Percentiles rank a stretch among this genome's conserved stretches.
Evolutionary conservation across 2,113 vertebrate genomes (phyloP).

Genomic region (Cardinalis cardinalis): DNA sequence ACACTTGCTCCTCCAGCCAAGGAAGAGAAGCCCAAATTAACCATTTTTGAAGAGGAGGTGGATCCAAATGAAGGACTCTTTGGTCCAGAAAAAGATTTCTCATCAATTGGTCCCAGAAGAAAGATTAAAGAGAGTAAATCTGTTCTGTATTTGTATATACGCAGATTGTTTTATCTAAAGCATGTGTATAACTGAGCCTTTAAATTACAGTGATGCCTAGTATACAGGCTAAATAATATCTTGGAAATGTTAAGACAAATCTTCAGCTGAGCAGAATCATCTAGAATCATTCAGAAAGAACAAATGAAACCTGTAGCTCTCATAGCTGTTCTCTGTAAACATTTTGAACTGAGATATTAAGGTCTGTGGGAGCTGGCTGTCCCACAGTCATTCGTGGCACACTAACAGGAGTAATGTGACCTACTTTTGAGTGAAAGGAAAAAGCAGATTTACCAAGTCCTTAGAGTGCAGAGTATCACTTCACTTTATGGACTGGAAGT

Average conservation of each 20-base stretch:
- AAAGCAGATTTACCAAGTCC: background rate
- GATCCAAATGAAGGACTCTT: conserved; percentile 72
- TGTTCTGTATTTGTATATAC: background rate
- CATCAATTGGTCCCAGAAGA: background rate
- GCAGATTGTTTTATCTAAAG: background rate
- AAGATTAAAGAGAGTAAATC: conserved; percentile 59
- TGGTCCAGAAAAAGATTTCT: conserved; percentile 27
- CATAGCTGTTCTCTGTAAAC: background rate
- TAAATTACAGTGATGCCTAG: background rate
- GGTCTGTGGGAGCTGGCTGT: background rate
- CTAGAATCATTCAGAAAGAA: background rate
- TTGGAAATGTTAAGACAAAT: background rate
- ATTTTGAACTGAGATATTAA: background rate
- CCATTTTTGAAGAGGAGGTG: conserved; percentile 75
- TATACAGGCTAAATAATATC: background rate
- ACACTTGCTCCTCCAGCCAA: background rate
- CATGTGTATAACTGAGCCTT: background rate
- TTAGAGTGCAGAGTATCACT: background rate
- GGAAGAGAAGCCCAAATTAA: conserved; percentile 50
- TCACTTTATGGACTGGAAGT: background rate
- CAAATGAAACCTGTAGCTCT: background rate
- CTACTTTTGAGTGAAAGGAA: background rate
- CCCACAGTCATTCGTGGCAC: background rate
- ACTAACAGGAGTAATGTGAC: background rate
- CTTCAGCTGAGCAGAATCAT: background rate